These are phyloP conservation scores for Falcunculus frontatus DNA, from an alignment of 2,113 vertebrate species.

Conservation along the genomic window DNA sequence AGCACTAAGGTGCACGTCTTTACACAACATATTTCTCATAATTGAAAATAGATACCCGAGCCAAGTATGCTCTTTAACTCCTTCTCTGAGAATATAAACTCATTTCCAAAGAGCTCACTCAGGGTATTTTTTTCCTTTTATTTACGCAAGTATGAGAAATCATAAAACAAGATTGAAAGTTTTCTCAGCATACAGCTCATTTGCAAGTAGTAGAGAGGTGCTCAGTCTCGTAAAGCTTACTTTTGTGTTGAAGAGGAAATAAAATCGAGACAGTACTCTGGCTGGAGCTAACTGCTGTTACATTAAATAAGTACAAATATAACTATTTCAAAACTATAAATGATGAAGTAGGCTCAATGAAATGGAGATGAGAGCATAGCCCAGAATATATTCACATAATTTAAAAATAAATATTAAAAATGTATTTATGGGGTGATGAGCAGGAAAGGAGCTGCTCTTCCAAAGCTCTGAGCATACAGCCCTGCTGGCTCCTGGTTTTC, in stretches of 20 bases:
- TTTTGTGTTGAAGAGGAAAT: neutral
- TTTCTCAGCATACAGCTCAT: neutral
- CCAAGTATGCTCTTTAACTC: neutral
- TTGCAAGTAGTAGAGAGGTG: neutral
- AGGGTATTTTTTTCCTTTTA: neutral
- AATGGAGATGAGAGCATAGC: neutral
- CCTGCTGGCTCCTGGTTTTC: neutral
- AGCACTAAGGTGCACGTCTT: neutral
- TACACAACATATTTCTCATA: neutral
- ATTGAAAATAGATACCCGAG: neutral
- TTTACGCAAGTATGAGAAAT: neutral
- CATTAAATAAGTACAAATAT: neutral
- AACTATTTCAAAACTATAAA: neutral
- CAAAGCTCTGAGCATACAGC: neutral
- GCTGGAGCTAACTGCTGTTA: neutral
- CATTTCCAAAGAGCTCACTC: neutral
- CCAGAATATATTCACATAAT: neutral
- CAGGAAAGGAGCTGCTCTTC: neutral
- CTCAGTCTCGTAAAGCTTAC: neutral
- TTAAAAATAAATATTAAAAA: neutral
- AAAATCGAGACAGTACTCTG: neutral
- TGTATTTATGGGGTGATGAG: neutral
- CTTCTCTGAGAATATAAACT: neutral
- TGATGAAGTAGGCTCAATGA: neutral
- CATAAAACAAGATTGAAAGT: neutral